Percentiles rank a stretch among this genome's conserved stretches.
Evolutionary conservation across 2,113 vertebrate genomes (phyloP).

Genomic region (Gadus macrocephalus): DNA sequence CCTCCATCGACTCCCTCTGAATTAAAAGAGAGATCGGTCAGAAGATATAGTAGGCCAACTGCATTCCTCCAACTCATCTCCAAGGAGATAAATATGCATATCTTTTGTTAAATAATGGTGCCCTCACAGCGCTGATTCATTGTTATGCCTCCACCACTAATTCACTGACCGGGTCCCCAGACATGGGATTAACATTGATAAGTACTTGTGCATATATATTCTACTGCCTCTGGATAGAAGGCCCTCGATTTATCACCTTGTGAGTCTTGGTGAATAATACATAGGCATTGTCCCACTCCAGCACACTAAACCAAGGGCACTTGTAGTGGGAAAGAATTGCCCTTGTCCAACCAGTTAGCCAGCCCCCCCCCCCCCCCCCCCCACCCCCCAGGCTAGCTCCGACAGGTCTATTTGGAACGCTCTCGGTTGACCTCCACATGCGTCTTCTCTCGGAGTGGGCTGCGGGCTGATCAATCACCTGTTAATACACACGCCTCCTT

Average conservation of each 20-base stretch:
- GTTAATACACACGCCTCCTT: conserved; percentile 54
- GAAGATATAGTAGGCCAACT: conserved; percentile 17
- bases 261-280: conserved; percentile 63
- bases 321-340: conserved; percentile 52
- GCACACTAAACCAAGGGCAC: conserved; percentile 64
- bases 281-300: conserved; percentile 45
- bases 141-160: conserved; percentile 41
- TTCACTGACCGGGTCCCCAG: conserved; percentile 44
- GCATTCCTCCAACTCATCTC: conserved; percentile 11
- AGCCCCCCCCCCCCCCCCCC: conserved; percentile 28
- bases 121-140: conserved; percentile 34
- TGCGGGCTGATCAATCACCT: conserved; percentile 65
- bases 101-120: conserved; percentile 39
- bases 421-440: conserved; percentile 67
- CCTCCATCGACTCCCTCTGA: too few species aligned
- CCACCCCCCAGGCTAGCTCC: conserved; percentile 56
- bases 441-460: conserved; percentile 66
- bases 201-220: conserved; percentile 53
- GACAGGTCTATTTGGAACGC: conserved; percentile 70
- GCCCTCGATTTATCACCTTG: conserved; percentile 54
- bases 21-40: too few species aligned
- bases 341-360: conserved; percentile 61
- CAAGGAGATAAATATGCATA: conserved; percentile 19
- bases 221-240: conserved; percentile 36
- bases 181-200: conserved; percentile 61